Base-by-base conservation (phyloP, 1,140 invertebrate genomes). In the Zaprionus ornatus region DNA sequence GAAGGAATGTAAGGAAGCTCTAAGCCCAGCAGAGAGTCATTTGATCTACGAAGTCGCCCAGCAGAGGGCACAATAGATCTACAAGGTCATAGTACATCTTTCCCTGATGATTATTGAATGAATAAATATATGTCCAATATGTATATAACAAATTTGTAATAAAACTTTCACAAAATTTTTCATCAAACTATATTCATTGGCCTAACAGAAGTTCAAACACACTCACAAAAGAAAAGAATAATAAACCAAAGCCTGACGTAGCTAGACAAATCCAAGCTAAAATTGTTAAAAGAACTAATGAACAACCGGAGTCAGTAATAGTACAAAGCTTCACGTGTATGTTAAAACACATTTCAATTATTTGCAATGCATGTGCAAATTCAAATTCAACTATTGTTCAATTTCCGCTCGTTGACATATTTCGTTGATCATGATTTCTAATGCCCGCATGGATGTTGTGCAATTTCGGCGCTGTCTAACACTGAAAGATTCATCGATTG, bases 361-460 rank as follows among this genome's bases (percentile, higher is more conserved):
- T 74, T 56, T 55, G 48, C 21, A 21, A 61, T 74, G 71, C 56
- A 50, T 71, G 67, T 59, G 60, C 67, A 60, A 59, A 60, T 64
- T 71, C 0, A 7, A 45, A 45, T 17, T 45, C 40, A 35, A 19
- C 42, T 23, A 59, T 70, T 59, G 67, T 75, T 64, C 52, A 70
- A 37, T 71, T 59, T 63, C 73, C 66, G 67, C 50, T 52, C 7
- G 45, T 60, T 55, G 63, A 67, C 56, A 60, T 25, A 32, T 52
- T 54, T 42, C 23, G 25, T 27, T 40, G 21, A 37, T 32, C 19
- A 42, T 74, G 56, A 55, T 56, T 59, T 54, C 23, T n/a, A 32
- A 55, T 45, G 55, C 29, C 21, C 17, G 17, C 17, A 19, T 6
- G 19, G 13, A 1, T 42, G 29, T 59, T 66, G 45, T 67, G 48